A percentile compares a stretch with the other conserved stretches of the same genome.
These are phyloP conservation scores for Pocillopora verrucosa DNA, from an alignment of 64 coral and sea anemone species.

Conservation along the genomic window DNA sequence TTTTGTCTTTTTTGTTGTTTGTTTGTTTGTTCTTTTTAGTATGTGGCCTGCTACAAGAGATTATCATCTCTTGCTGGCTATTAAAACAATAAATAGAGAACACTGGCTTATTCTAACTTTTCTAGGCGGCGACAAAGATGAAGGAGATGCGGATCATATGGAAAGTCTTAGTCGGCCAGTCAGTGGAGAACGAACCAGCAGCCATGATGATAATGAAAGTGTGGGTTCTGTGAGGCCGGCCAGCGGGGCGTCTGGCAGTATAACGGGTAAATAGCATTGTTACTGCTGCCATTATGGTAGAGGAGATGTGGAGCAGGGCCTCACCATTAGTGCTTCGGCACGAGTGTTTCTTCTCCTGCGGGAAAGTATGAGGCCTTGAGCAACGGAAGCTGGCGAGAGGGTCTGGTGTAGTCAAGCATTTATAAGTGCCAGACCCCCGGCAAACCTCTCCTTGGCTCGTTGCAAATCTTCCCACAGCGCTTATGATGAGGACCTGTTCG, in stretches of 20 bases:
- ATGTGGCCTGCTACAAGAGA: no score
- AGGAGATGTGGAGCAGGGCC: not conserved
- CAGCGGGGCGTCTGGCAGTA: constrained; percentile 76
- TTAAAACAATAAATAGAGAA: not conserved
- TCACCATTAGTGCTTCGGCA: not conserved
- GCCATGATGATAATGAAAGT: constrained; percentile 81
- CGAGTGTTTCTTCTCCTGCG: no score
- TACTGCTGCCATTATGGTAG: not conserved
- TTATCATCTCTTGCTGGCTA: no score
- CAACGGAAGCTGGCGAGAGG: no score
- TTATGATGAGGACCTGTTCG: no score
- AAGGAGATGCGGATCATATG: constrained; percentile 46
- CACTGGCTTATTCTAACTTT: not conserved
- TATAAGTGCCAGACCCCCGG: not conserved
- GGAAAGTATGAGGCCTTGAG: no score
- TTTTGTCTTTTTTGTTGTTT: not conserved
- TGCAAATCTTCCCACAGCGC: no score
- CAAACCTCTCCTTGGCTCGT: no score
- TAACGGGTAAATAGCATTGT: constrained; percentile 38
- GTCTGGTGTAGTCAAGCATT: not conserved
- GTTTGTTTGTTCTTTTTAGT: not conserved
- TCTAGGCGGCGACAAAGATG: constrained; percentile 48
- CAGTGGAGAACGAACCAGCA: constrained; percentile 72
- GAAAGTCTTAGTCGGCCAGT: constrained; percentile 90
- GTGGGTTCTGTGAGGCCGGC: constrained; percentile 59